Conservation (phyloP, 2,113 vertebrate species). For the Xenus cinereus region DNA sequence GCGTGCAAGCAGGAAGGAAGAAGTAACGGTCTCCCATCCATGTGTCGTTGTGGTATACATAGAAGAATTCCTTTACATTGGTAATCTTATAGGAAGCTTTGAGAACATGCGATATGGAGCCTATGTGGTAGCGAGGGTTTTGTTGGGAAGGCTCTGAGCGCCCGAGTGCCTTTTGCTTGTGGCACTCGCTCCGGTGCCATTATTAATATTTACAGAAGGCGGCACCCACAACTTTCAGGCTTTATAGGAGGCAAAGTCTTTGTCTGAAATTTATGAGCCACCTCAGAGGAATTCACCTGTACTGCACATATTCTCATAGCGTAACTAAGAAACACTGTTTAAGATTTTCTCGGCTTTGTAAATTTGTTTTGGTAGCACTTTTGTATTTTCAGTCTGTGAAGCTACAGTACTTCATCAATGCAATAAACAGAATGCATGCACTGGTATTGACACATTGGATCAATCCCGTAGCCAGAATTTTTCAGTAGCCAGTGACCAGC, state of each 20-base stretch:
- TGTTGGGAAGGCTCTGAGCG: not conserved
- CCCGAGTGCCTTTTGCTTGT: not conserved
- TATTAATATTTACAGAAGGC: slow-evolving; percentile 61
- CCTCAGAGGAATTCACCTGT: slow-evolving; percentile 7
- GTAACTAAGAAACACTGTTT: not conserved
- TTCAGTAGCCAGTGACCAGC: not conserved
- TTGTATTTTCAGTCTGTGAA: not conserved
- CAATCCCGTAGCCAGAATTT: not conserved
- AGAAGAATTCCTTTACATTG: not conserved
- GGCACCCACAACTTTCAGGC: not conserved
- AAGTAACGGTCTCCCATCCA: not conserved
- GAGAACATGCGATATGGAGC: not conserved
- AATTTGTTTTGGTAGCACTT: not conserved
- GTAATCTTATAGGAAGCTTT: not conserved
- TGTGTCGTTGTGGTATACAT: not conserved
- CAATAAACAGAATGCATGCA: not conserved
- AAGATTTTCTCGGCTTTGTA: not conserved
- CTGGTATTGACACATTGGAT: not conserved
- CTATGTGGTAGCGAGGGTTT: not conserved
- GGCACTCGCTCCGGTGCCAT: not conserved
- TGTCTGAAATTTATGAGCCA: slow-evolving; percentile 24
- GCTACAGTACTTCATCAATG: not conserved
- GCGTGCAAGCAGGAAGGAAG: not conserved
- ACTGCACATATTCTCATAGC: not conserved
- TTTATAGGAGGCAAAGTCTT: slow-evolving; percentile 62